These are phyloP conservation scores for Cerceris rybyensis DNA, from an alignment of 2,888 invertebrate genomes.

Conservation along the genomic window DNA sequence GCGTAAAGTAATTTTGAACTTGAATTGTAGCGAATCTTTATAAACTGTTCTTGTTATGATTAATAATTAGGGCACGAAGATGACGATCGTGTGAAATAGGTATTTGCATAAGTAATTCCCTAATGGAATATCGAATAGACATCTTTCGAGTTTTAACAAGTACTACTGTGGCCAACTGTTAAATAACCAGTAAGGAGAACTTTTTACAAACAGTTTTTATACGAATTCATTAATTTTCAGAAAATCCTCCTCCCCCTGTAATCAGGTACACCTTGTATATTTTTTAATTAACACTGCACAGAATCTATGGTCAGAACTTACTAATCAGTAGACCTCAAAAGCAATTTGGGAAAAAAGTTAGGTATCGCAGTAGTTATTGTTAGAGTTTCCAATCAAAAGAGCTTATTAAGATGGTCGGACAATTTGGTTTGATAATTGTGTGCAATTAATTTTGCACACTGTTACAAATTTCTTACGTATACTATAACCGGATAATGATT, in stretches of 20 bases:
- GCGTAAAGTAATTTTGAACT: slow-evolving; percentile 27
- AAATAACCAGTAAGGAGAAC: slow-evolving; percentile 18
- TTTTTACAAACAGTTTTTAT: slow-evolving; percentile 35
- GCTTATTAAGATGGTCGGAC: slow-evolving; percentile 61
- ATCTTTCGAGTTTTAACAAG: slow-evolving; percentile 7
- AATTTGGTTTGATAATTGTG: slow-evolving; percentile 9
- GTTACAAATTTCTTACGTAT: slow-evolving; percentile 27
- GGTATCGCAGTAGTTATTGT: slow-evolving; percentile 27
- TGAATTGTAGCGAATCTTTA: slow-evolving; percentile 52
- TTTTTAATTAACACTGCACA: slow-evolving; percentile 42
- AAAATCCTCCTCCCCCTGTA: no score
- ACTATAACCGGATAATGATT: neutral
- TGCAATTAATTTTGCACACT: slow-evolving; percentile 2
- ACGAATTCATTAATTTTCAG: slow-evolving; percentile 21
- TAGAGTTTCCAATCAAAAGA: slow-evolving; percentile 53
- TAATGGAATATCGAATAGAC: neutral
- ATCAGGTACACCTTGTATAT: slow-evolving; percentile 28
- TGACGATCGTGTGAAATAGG: slow-evolving; percentile 31
- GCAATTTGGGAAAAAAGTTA: slow-evolving; percentile 23
- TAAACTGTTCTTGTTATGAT: slow-evolving; percentile 54
- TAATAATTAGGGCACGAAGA: slow-evolving; percentile 33
- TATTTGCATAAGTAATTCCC: slow-evolving; percentile 12
- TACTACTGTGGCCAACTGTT: slow-evolving; percentile 11
- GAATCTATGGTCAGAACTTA: slow-evolving; percentile 55
- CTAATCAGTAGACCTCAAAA: slow-evolving; percentile 36